Conservation (phyloP, 2,113 vertebrate species). For the Tretioscincus oriximinensis region DNA sequence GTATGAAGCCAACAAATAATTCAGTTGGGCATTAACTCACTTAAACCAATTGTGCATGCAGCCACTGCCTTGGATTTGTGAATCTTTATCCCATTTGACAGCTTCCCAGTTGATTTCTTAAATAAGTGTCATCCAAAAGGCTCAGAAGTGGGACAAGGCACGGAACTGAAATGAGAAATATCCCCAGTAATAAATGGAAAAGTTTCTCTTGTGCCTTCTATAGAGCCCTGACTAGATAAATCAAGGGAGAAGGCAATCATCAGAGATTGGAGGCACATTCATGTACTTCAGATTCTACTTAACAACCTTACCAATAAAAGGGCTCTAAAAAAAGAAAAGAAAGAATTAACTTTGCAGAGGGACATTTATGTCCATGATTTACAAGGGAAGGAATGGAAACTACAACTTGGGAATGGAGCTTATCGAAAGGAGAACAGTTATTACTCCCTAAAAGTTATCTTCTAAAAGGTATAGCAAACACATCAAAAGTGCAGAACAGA, state of each 20-base stretch:
- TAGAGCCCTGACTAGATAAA: background rate
- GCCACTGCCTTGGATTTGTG: background rate
- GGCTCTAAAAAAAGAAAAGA: background rate
- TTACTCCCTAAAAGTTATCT: constrained; percentile 9
- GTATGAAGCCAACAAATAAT: background rate
- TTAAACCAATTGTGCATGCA: background rate
- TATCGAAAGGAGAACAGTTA: background rate
- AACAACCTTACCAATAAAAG: background rate
- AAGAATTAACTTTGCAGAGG: background rate
- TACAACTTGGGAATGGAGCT: background rate
- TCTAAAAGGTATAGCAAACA: background rate
- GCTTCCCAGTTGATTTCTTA: background rate
- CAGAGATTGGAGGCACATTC: background rate
- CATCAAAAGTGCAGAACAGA: background rate
- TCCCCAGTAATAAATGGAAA: background rate
- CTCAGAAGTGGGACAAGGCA: background rate
- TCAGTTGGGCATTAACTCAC: background rate
- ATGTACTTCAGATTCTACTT: constrained; percentile 16
- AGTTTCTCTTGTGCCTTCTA: background rate
- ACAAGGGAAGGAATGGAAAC: background rate
- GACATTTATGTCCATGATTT: constrained; percentile 26
- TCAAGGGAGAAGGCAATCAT: background rate
- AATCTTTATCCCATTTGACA: background rate
- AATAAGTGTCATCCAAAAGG: background rate
- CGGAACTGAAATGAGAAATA: background rate